Base-by-base conservation (phyloP, 2,797 vertebrate genomes). In the Rallus crepitans region DNA sequence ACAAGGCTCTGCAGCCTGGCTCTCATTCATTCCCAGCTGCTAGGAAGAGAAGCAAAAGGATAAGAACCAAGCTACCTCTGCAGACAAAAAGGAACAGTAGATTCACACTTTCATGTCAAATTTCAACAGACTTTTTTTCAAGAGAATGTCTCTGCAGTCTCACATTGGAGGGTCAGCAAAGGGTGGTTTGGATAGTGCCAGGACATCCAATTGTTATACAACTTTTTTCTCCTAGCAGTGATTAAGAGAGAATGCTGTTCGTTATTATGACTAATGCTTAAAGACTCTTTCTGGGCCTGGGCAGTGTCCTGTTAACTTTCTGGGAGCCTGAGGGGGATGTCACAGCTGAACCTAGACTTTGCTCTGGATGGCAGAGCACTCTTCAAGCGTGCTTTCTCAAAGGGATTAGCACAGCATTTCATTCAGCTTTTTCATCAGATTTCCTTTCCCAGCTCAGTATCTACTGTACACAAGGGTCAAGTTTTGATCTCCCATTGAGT, bases 311-410 rank as follows among this genome's bases (percentile, higher is more conserved):
- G 85, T 97, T 96, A 94, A 48, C 77, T 94, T 97, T 93, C 92
- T 92, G 89, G 77, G 93, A 95, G 95, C 97, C 95, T 73, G 93
- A 96, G 96, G 97, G 90, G 84, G 80, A 94, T 97, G 92, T 97
- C 94, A 81, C 90, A 95, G 94, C 91, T 96, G 93, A 97, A 94
- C 80, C 53, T 56, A 73, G 95, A 83, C 93, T 97, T 96, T 90
- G 93, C 96, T 96, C 92, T 97, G 94, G 96, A 96, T 97, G 94
- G 96, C 96, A 97, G 94, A 95, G 93, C 94, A 92, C 92, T 94
- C 92, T 96, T 97, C 94, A 97, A 96, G 96, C 95, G 63, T 92
- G 95, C 93, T 97, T 97, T 96, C 95, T 96, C 91, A 76, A 93
- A 96, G 88, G 94, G 95, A 97, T 97, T 97, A 97, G 80, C 82